Conservation (phyloP, 2,113 vertebrate species). For the Carassius auratus region DNA sequence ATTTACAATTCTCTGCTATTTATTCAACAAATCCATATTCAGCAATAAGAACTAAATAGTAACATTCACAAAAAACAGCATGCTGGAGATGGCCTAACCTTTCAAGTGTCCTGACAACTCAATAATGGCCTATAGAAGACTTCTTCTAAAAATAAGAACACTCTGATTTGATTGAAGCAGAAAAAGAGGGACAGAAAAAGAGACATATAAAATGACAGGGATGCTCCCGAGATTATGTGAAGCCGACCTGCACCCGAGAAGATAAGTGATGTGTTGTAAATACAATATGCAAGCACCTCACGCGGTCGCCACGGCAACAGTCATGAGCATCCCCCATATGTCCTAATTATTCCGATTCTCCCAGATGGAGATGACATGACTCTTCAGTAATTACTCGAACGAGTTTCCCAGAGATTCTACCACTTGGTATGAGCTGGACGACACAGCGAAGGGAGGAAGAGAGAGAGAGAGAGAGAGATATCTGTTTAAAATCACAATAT, state of each 20-base stretch:
- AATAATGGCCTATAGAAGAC: neutral
- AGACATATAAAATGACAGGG: neutral
- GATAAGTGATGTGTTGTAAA: slow-evolving; percentile 50
- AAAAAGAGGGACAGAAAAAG: neutral
- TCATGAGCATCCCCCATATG: slow-evolving; percentile 63
- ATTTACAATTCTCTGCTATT: neutral
- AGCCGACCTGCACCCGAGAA: slow-evolving; percentile 21
- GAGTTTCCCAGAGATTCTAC: slow-evolving; percentile 41
- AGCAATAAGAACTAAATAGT: neutral
- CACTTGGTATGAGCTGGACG: neutral
- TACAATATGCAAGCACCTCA: slow-evolving; percentile 49
- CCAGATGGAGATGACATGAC: slow-evolving; percentile 44
- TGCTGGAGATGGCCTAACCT: neutral
- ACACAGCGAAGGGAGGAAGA: neutral
- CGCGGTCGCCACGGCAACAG: slow-evolving; percentile 67
- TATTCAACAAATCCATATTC: slow-evolving; percentile 4
- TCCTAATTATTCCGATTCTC: slow-evolving; percentile 71
- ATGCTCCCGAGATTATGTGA: slow-evolving; percentile 18
- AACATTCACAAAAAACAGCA: neutral
- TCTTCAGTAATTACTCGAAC: slow-evolving; percentile 56
- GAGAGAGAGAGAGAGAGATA: neutral
- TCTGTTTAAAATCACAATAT: slow-evolving; percentile 1
- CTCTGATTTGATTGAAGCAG: slow-evolving; percentile 22
- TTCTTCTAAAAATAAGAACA: neutral
- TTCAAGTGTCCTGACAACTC: neutral